These are phyloP conservation scores for Myotis daubentonii DNA, from an alignment of 2,797 vertebrate species.

Conservation along the genomic window DNA sequence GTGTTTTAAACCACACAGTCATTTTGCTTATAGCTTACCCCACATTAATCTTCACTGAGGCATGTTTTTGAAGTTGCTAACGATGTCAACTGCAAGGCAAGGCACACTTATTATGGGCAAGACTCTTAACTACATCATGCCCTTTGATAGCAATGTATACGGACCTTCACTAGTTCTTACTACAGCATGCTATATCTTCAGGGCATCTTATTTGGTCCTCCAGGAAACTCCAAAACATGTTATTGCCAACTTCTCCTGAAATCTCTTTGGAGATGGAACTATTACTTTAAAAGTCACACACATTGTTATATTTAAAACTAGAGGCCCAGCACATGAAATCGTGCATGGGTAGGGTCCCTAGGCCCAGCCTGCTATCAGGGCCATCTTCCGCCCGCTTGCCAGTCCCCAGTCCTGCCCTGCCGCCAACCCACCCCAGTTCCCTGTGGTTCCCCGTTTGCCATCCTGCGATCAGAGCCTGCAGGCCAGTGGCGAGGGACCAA, in stretches of 20 bases:
- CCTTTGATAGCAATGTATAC: not conserved
- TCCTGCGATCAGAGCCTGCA: too few relatives aligned
- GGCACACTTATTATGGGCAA: not conserved
- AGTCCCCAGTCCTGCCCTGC: too few relatives aligned
- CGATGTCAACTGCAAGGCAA: not conserved
- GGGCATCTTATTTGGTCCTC: not conserved
- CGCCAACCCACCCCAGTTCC: too few relatives aligned
- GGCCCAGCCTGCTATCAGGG: too few relatives aligned
- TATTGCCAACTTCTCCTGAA: not conserved
- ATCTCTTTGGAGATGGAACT: not conserved
- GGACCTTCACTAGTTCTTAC: not conserved
- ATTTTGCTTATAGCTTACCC: constrained; percentile 76
- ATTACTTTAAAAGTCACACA: not conserved
- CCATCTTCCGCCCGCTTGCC: too few relatives aligned
- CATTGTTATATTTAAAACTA: not conserved
- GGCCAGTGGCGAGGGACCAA: too few relatives aligned
- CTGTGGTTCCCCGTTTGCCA: too few relatives aligned
- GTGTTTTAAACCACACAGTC: constrained; percentile 81
- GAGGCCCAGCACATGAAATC: too few relatives aligned
- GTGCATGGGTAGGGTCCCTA: too few relatives aligned
- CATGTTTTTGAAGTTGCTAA: constrained; percentile 18
- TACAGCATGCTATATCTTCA: not conserved
- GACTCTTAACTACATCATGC: too few relatives aligned
- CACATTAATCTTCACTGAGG: constrained; percentile 47
- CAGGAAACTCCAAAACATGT: not conserved